Evolutionary conservation across 37 sponge, comb jelly and placozoan species (phyloP), one percentile per base, ranked within the genome.

Genomic region (Haliclona indistincta): DNA sequence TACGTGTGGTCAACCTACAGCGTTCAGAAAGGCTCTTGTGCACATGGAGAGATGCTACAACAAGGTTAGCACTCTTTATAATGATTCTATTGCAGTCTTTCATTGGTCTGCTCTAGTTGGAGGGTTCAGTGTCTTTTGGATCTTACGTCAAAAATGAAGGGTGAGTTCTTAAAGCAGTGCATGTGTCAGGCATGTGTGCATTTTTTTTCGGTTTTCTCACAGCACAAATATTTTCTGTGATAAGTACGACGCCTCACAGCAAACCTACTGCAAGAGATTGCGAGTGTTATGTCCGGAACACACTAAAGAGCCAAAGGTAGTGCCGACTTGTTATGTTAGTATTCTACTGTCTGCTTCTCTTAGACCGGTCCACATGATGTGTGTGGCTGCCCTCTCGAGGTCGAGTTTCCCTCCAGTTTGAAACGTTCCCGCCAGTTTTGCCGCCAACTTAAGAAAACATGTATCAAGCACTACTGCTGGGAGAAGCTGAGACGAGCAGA

Each of bases 21-120:
- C 75, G 5, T 55, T 93, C 49, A 89, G 85, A 83, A 92, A 86
- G 36, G 96, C 96, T 36, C 56, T 86, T 43, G 33, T 65, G 0
- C 99, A 98, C 91, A 85, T 98, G 91, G 99, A 98, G 77, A 86
- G 78, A 67, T 98, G 99, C 61, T 98, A 81, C 75, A 87, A 58
- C 51, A 98, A 92, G 91, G 96, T 97, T 43, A 29, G 7, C 6
- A 25, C 26, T n/a, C 26, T n/a, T 20, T 58, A 11, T 7, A 7
- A 25, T 10, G 39, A 56, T 33, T 56, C 52, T n/a, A 54, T 35
- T 43, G 25, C 34, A 28, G 35, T 52, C 20, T 26, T 61, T 34
- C 15, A 38, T 38, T 67, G 42, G 35, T 26, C 60, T 51, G 5
- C 26, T 66, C 19, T 43, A 93, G 91, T 13, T 83, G 60, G 94